Conservation (phyloP, 2,113 vertebrate species). For the Trogon surrucura region DNA sequence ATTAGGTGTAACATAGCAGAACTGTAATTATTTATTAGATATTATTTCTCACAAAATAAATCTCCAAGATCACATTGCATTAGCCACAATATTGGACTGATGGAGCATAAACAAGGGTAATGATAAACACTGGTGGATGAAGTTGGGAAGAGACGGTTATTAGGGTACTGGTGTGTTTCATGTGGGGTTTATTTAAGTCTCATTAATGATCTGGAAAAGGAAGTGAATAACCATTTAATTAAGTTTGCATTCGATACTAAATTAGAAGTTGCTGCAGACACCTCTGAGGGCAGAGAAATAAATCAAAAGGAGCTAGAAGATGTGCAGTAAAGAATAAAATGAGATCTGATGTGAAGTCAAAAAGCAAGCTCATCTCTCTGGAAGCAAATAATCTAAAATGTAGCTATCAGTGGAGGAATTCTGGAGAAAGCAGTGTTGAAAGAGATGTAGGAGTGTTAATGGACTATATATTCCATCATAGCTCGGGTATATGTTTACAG, state of each 20-base stretch:
- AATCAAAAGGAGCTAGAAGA: slow-evolving; percentile 56
- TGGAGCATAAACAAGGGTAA: slow-evolving; percentile 42
- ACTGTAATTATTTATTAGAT: slow-evolving; percentile 60
- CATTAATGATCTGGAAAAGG: slow-evolving; percentile 63
- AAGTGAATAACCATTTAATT: slow-evolving; percentile 65
- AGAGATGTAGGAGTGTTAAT: slow-evolving; percentile 51
- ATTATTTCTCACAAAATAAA: slow-evolving; percentile 18
- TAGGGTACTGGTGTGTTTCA: slow-evolving; percentile 35
- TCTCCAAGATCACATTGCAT: slow-evolving; percentile 28
- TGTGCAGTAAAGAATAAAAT: slow-evolving; percentile 44
- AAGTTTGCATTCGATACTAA: slow-evolving; percentile 60
- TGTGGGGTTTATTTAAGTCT: slow-evolving; percentile 57
- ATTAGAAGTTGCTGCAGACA: slow-evolving; percentile 61
- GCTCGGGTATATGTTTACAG: slow-evolving; percentile 33
- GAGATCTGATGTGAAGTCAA: slow-evolving; percentile 20
- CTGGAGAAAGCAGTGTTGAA: slow-evolving; percentile 34
- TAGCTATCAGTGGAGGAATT: slow-evolving; percentile 15
- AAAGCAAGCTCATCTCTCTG: slow-evolving; percentile 15
- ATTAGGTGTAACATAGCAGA: slow-evolving; percentile 41
- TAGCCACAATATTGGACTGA: slow-evolving; percentile 47
- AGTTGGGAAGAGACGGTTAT: slow-evolving; percentile 41
- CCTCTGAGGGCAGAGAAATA: slow-evolving; percentile 34
- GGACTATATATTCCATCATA: slow-evolving; percentile 47
- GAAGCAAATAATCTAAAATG: slow-evolving; percentile 35
- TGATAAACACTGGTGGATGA: slow-evolving; percentile 23